Base-by-base conservation (phyloP, 2,888 invertebrate species). In the Drosophila paramelanica region DNA sequence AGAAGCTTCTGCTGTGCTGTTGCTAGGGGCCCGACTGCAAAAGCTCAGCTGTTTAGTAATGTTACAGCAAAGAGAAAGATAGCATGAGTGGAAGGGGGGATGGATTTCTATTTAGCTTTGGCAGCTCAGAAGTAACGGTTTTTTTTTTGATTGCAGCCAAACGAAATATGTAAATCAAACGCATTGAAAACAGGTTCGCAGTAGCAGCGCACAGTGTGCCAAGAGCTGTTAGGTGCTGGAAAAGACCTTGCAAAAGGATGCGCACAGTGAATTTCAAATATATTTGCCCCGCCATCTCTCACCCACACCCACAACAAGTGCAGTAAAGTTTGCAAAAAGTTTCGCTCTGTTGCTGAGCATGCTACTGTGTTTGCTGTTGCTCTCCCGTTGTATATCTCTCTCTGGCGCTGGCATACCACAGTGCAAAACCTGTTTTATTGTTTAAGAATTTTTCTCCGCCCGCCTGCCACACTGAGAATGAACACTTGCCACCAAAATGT, bases 391-490 rank as follows among this genome's bases (percentile, higher is more conserved):
- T 59, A 45, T 49, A 39, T 45, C 17, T 52, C 52, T 33, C 47
- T 55, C 51, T 38, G 43, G 31, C 42, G 33, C 45, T 61, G 53
- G 42, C 57, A 73, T 73, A 50, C 49, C 81, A 58, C 65, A 71
- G 64, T 62, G 72, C 66, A 81, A 80, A 81, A 81, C 81, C 81
- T 75, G 81, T 81, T 81, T 85, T 77, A 75, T 78, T 83, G 77
- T 79, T 73, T 67, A 75, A 73, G 80, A 77, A 78, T 80, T 73
- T 70, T 75, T 68, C 64, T 73, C 64, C 73, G 75, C 73, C 77
- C 77, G 75, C 73, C 77, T 77, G 73, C 77, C 73, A 75, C 73
- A 76, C 64, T 64, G 55, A 47, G 72, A 75, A 75, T 77, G 72
- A 75, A 75, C 75, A 75, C 75, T 75, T 75, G 77, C 75, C 75